Conservation (phyloP, 2,797 vertebrate species). For the Anguilla anguilla region DNA sequence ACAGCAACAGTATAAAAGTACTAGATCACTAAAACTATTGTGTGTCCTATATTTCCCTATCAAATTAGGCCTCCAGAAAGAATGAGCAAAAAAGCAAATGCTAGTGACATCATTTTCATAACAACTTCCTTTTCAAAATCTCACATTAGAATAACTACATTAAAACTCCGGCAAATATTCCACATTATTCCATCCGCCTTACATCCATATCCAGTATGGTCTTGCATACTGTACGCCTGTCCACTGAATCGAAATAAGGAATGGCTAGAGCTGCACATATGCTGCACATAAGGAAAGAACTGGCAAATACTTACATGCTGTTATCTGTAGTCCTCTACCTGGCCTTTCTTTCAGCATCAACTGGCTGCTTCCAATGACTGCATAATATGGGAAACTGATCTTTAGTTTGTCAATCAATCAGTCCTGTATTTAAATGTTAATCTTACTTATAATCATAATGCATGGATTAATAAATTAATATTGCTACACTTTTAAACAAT, state of each 20-base stretch:
- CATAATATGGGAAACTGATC: background rate
- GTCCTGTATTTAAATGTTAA: background rate
- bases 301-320: background rate
- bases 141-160: background rate
- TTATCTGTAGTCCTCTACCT: background rate
- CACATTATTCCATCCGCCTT: background rate
- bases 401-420: slow-evolving; percentile 12
- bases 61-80: background rate
- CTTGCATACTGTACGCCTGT: background rate
- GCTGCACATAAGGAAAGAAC: background rate
- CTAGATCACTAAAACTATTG: background rate
- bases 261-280: background rate
- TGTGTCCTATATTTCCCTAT: background rate
- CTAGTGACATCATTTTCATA: background rate
- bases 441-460: background rate
- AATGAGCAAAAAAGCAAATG: background rate
- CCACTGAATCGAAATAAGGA: background rate
- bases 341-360: background rate
- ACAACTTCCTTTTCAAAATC: background rate
- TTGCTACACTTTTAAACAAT: background rate
- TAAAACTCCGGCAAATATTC: background rate
- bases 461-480: background rate
- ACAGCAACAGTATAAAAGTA: background rate
- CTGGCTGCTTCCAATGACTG: background rate
- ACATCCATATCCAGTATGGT: background rate